Evolutionary conservation across 2,888 invertebrate species (phyloP), one percentile per base, ranked within the genome.

Genomic region (Cheilosia pagana): DNA sequence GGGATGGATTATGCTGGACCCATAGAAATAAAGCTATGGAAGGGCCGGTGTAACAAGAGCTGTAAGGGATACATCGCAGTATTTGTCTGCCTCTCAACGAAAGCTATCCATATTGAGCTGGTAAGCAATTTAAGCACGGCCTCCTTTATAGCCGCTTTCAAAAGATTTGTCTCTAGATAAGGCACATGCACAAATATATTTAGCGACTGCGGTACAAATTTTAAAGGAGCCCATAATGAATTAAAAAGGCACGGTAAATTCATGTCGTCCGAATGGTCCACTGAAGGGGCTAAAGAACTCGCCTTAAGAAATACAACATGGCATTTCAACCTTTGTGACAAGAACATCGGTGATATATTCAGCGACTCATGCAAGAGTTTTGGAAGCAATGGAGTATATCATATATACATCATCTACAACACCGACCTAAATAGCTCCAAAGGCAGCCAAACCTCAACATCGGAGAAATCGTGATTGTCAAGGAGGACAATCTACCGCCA

Each of bases 331-430:
- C 25, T 28, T 28, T 28, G 25, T 0, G 25, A 28, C 25, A 28
- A 28, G 7, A 28, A 28, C 25, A 28, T 28, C 31, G 57, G 57
- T 31, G 53, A 48, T 57, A 45, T 28, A 16, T 68, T n/a, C 76
- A 81, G 52, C 62, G 57, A 23, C 65, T 85, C 4, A 39, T 16
- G 0, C 81, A 74, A 31, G 57, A 74, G 28, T 74, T 81, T 16
- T 81, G 78, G 78, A 86, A 86, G 28, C 45, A 81, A 2, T 78
- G 86, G 77, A 72, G 70, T n/a, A 41, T 60, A 21, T 68, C 76
- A 28, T 85, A 78, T 55, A 25, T 70, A 6, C 70, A 85, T 41
- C 75, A 60, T 10, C 65, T 85, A 14, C 85, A 85, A 14, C 85
- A 79, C n/a, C 75, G 65, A 6, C 79, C 75, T 10, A 79, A 85